Conservation (phyloP, 2,113 vertebrate species). For the Epinephelus fuscoguttatus region DNA sequence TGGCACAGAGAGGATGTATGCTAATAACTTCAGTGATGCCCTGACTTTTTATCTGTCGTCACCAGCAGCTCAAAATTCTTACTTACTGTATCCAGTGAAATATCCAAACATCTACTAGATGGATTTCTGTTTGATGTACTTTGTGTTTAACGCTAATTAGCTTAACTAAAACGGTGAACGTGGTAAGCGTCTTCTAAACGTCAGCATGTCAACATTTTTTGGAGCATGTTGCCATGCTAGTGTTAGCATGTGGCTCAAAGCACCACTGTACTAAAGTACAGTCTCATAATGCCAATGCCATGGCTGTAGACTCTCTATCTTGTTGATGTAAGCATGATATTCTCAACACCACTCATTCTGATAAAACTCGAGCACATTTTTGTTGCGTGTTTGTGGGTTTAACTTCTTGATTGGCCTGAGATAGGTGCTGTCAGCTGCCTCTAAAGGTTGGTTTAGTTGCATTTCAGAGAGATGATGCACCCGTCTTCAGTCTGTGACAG, state of each 20-base stretch:
- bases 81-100: not conserved
- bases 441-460: too few relatives aligned
- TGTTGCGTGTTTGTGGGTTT: not conserved
- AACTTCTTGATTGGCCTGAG: not conserved
- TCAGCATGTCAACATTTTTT: not conserved
- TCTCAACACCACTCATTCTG: not conserved
- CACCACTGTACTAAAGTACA: too few relatives aligned
- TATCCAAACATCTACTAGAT: not conserved
- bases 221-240: not conserved
- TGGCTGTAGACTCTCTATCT: not conserved
- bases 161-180: too few relatives aligned
- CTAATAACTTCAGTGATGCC: not conserved
- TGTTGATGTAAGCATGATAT: not conserved
- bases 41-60: not conserved
- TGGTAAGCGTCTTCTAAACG: too few relatives aligned
- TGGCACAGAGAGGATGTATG: not conserved
- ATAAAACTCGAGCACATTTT: not conserved
- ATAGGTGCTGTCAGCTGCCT: not conserved
- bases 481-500: not conserved
- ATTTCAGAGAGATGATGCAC: not conserved
- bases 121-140: not conserved
- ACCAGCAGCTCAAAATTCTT: too few relatives aligned
- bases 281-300: too few relatives aligned
- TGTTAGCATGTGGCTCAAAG: too few relatives aligned
- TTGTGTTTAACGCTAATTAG: not conserved